Conservation (phyloP, 2,113 vertebrate species). For the Pelvicachromis taeniatus region DNA sequence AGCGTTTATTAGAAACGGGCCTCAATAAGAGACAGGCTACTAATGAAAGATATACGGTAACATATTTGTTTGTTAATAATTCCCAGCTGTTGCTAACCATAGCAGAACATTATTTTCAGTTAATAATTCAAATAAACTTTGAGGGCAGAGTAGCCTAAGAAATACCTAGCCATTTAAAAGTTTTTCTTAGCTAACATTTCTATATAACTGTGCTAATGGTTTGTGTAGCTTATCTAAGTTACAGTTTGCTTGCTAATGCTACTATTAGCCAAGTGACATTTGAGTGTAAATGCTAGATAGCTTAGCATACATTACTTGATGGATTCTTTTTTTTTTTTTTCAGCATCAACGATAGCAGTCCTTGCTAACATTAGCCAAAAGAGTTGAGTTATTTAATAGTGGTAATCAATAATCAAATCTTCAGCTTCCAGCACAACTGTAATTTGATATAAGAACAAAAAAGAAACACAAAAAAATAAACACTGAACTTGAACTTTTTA, state of each 20-base stretch:
- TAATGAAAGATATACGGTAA: too few relatives aligned
- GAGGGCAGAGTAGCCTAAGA: not conserved
- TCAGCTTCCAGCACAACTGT: not conserved
- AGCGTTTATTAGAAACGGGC: too few relatives aligned
- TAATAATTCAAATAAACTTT: not conserved
- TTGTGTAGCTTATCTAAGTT: not conserved
- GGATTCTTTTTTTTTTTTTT: not conserved
- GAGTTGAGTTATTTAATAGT: not conserved
- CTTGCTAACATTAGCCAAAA: not conserved
- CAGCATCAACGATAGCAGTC: not conserved
- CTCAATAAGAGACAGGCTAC: too few relatives aligned
- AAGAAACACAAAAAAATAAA: not conserved
- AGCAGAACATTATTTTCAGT: not conserved
- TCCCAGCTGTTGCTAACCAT: not conserved
- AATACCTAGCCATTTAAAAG: not conserved
- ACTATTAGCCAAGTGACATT: not conserved
- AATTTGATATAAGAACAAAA: not conserved
- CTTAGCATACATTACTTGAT: not conserved
- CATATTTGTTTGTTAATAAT: not conserved
- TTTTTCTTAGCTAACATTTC: not conserved
- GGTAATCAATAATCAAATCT: not conserved
- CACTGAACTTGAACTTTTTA: not conserved
- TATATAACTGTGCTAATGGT: not conserved
- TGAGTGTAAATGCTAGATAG: not conserved
- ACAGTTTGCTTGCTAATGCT: fast-evolving